Conservation (phyloP, 1,140 invertebrate genomes). For the Drosophila sturtevanti region DNA sequence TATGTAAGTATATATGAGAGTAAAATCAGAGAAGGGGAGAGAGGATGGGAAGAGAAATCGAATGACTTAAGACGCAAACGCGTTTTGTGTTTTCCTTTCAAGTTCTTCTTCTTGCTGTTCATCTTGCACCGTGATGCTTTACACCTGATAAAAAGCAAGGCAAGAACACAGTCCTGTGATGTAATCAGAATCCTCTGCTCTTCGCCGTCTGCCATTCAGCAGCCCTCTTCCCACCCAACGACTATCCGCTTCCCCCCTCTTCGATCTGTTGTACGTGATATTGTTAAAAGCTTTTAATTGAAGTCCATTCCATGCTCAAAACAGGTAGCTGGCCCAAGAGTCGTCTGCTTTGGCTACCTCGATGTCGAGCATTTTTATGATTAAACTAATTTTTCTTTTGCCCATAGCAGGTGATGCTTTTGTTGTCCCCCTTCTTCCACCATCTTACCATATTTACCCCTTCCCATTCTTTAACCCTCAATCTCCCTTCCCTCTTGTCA, state of each 20-base stretch:
- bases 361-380: conserved; percentile 81
- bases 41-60: conserved; percentile 47
- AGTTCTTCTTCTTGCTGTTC: conserved; percentile 15
- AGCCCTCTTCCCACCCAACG: no score
- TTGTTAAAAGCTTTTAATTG: conserved; percentile 83
- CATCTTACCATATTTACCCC: neutral
- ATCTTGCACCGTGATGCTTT: conserved; percentile 67
- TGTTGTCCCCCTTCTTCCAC: conserved; percentile 18
- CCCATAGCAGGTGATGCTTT: conserved; percentile 75
- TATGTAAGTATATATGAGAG: neutral
- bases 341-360: conserved; percentile 33
- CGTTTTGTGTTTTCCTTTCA: conserved; percentile 48
- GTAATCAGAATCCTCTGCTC: conserved; percentile 53
- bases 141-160: conserved; percentile 70
- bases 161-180: conserved; percentile 65
- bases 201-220: no score
- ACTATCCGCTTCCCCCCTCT: conserved; percentile 24
- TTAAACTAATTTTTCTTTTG: conserved; percentile 82
- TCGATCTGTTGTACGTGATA: conserved; percentile 78
- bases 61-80: conserved; percentile 75
- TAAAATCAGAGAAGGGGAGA: conserved; percentile 27
- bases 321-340: conserved; percentile 74
- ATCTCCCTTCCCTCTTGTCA: conserved; percentile 21
- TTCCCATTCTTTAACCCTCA: neutral
- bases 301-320: conserved; percentile 81